These are phyloP conservation scores for Caenorhabditis afra DNA, from an alignment of 2,888 invertebrate species.

Conservation along the genomic window DNA sequence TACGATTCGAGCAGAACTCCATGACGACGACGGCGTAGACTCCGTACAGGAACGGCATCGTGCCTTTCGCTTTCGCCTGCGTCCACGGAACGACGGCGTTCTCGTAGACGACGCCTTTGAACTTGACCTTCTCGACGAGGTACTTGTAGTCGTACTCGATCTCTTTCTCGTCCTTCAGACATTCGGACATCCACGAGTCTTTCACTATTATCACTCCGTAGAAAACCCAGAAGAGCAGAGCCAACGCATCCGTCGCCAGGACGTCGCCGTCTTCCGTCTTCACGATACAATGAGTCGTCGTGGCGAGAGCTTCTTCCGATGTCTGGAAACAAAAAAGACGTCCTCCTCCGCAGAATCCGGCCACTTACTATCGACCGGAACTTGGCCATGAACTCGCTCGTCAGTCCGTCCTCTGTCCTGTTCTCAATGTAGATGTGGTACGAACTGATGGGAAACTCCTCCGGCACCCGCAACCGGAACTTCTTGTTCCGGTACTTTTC, in stretches of 20 bases:
- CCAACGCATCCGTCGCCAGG: constrained; percentile 6
- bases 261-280: constrained; percentile 6
- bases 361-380: constrained; percentile 21
- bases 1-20: neutral
- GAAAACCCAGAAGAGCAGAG: constrained; percentile 7
- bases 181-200: constrained; percentile 26
- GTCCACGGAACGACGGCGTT: constrained; percentile 15
- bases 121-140: constrained; percentile 13
- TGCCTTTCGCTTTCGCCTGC: constrained; percentile 8
- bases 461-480: constrained; percentile 9
- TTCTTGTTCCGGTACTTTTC: constrained; percentile 5
- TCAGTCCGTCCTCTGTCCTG: neutral
- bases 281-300: constrained; percentile 15
- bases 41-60: constrained; percentile 19
- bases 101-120: constrained; percentile 16
- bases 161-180: constrained; percentile 3
- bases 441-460: constrained; percentile 3
- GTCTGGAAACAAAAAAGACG: constrained; percentile 3
- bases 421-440: constrained; percentile 21
- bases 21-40: constrained; percentile 9
- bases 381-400: constrained; percentile 7
- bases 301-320: neutral
- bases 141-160: constrained; percentile 5
- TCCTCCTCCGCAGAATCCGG: too few species aligned
- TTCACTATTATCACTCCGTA: constrained; percentile 19